Conservation (phyloP, 2,888 invertebrate species). For the Machimus atricapillus region DNA sequence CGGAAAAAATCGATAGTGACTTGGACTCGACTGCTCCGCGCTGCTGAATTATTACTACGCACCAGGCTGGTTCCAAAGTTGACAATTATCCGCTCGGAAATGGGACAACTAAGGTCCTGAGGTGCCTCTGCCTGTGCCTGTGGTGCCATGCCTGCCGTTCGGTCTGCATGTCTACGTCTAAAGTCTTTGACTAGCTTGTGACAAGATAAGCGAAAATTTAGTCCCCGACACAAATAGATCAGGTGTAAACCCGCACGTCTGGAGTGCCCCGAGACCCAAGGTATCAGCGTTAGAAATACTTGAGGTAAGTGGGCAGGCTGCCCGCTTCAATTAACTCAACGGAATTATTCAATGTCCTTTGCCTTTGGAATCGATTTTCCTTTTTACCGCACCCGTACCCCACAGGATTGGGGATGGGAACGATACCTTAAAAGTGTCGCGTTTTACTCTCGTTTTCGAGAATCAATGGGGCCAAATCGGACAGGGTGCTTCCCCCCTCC, state of each 20-base stretch:
- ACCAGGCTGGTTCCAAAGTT: background rate
- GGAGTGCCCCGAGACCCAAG: background rate
- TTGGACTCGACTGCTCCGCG: background rate
- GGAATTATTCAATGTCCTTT: constrained; percentile 19
- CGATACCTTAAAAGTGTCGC: constrained; percentile 10
- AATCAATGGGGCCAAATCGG: background rate
- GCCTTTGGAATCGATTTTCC: background rate
- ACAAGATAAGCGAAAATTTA: constrained; percentile 6
- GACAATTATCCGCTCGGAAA: background rate
- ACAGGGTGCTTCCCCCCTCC: too few relatives aligned
- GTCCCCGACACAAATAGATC: background rate
- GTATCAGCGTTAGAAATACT: background rate
- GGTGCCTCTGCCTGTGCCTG: background rate
- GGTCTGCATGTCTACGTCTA: background rate
- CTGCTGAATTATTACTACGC: constrained; percentile 22
- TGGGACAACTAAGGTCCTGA: background rate
- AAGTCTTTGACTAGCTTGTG: background rate
- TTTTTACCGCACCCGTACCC: background rate
- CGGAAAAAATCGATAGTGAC: constrained; percentile 7
- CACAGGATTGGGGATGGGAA: background rate
- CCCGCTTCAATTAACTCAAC: constrained; percentile 4
- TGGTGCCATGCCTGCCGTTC: background rate
- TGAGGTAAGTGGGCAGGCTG: background rate
- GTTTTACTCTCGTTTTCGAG: constrained; percentile 17
- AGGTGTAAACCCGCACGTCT: background rate